Percentiles rank a stretch among this genome's conserved stretches.
Conservation (phyloP, 2,113 vertebrate genomes). For the Mormyrus iriodes region DNA sequence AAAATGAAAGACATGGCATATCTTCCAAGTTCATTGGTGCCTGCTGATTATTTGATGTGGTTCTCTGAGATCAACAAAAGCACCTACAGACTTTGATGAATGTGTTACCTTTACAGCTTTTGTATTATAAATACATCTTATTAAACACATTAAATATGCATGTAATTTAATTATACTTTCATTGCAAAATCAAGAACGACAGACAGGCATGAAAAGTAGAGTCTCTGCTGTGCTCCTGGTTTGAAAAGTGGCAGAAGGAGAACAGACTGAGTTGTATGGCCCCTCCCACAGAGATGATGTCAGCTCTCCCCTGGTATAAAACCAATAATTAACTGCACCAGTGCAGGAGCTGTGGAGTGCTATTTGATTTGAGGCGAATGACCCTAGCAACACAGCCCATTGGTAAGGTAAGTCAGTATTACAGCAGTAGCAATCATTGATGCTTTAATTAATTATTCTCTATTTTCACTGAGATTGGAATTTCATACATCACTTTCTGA, state of each 20-base stretch:
- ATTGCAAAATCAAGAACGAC: neutral
- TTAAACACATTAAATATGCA: neutral
- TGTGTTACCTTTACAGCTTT: neutral
- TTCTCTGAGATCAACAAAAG: neutral
- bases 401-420: slow-evolving; percentile 31
- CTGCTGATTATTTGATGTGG: neutral
- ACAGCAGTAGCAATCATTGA: neutral
- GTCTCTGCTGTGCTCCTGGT: neutral
- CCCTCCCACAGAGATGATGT: slow-evolving; percentile 37
- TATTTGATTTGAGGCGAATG: slow-evolving; percentile 23
- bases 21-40: neutral
- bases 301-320: slow-evolving; percentile 19
- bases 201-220: neutral
- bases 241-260: neutral
- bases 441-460: neutral
- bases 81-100: neutral
- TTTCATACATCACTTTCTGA: neutral
- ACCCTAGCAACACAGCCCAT: slow-evolving; percentile 15
- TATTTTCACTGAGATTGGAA: neutral
- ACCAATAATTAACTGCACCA: slow-evolving; percentile 27
- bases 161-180: neutral
- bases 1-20: neutral
- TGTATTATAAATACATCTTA: neutral
- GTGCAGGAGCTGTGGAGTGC: slow-evolving; percentile 18
- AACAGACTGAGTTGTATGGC: slow-evolving; percentile 14